Evolutionary conservation across 2,888 invertebrate genomes (phyloP), one percentile per base, ranked within the genome.

Genomic region (Drosophila histrio): DNA sequence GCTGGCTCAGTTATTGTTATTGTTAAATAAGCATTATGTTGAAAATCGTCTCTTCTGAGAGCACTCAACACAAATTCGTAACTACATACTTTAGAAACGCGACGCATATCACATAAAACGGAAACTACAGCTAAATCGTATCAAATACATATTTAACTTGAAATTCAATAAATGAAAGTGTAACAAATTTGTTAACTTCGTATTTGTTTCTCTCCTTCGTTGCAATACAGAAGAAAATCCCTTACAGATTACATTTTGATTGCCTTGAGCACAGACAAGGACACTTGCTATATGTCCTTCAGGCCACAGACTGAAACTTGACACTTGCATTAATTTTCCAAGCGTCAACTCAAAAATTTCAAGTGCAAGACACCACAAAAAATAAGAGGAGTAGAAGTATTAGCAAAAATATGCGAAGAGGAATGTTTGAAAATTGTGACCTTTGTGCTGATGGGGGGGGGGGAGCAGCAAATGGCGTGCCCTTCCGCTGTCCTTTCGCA

Each of bases 1-100:
- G 11, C 11, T 28, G 17, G 47, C 41, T 30, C 46, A 17, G 32
- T 47, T 53, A 47, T 36, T 22, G 22, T 59, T 56, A 59, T 36
- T 56, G 39, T 52, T 38, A 67, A 54, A 41, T 58, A 50, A 44
- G 38, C n/a, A 32, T 56, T 72, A 34, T 47, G 49, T 68, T 59
- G 9, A 3, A 61, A 34, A 67, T 72, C 61, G 56, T 72, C 62
- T 57, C 22, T 44, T 34, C 36, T 72, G 62, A 64, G 58, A 72
- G 68, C 73, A 73, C 58, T 43, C 21, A 28, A 72, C 61, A 58
- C 61, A 58, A 68, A 72, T n/a, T 62, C 62, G 65, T 26, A 72
- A 86, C 63, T 34, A 41, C 77, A 72, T 86, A 83, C 80, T 81
- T 84, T 77, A 87, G 64, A 60, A 67, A 77, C 74, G 57, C 71